Evolutionary conservation across 1,140 invertebrate genomes (phyloP).

Genomic region (Trialeurodes vaporariorum): DNA sequence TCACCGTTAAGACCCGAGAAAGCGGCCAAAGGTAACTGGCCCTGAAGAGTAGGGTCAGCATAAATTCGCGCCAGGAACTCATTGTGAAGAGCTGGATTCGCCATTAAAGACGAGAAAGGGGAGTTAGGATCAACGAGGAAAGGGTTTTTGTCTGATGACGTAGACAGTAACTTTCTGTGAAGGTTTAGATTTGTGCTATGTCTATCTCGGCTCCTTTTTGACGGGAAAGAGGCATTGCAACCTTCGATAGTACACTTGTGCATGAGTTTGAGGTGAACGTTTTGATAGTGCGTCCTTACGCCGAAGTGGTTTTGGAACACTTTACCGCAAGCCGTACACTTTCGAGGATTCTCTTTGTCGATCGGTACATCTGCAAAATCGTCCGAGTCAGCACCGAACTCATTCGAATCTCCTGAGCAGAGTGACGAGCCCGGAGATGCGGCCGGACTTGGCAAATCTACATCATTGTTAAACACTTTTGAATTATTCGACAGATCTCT

Average conservation of each 20-base stretch:
- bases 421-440: slow-evolving; percentile 1
- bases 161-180: slow-evolving; percentile 75
- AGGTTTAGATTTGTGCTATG: slow-evolving; percentile 87
- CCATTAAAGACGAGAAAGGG: background rate
- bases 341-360: slow-evolving; percentile 65
- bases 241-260: slow-evolving; percentile 92
- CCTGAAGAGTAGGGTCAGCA: slow-evolving; percentile 48
- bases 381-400: slow-evolving; percentile 6
- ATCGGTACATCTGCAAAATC: slow-evolving; percentile 69
- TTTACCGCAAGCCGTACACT: slow-evolving; percentile 85
- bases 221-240: slow-evolving; percentile 93
- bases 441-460: background rate
- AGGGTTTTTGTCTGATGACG: slow-evolving; percentile 34
- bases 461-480: background rate
- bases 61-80: slow-evolving; percentile 74
- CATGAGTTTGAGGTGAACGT: slow-evolving; percentile 90
- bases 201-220: slow-evolving; percentile 80
- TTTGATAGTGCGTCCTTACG: slow-evolving; percentile 93
- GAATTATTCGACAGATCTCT: slow-evolving; percentile 12
- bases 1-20: slow-evolving; percentile 31
- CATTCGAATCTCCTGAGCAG: slow-evolving; percentile 7
- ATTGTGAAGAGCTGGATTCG: slow-evolving; percentile 44
- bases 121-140: background rate
- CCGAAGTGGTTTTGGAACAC: slow-evolving; percentile 89
- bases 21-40: slow-evolving; percentile 30